Evolutionary conservation across 2,888 invertebrate genomes (phyloP).

Genomic region (Nemoura dubitans): DNA sequence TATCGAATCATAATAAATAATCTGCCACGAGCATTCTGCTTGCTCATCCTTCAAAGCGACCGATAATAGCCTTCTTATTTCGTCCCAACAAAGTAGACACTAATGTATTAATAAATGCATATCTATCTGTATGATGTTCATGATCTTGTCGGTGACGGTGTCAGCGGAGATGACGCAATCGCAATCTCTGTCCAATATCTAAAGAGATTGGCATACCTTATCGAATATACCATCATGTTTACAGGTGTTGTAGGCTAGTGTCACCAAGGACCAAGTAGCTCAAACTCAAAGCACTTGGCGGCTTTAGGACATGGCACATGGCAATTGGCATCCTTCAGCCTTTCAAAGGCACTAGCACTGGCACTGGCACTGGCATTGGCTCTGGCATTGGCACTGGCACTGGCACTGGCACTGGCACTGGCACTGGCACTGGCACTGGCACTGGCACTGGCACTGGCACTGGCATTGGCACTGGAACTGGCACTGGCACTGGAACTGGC

Average conservation of each 20-base stretch:
- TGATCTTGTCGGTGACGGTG: background rate
- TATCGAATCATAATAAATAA: background rate
- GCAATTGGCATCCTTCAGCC: too few relatives aligned
- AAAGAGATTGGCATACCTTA: conserved; percentile 3
- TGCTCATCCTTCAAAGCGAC: conserved; percentile 12
- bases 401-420: too few relatives aligned
- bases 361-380: too few relatives aligned
- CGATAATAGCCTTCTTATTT: background rate
- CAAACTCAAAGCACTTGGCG: too few relatives aligned
- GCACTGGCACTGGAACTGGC: too few relatives aligned
- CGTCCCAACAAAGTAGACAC: background rate
- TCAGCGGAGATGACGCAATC: background rate
- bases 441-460: too few relatives aligned
- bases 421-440: too few relatives aligned
- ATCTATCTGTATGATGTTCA: background rate
- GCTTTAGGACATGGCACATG: too few relatives aligned
- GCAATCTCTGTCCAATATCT: background rate
- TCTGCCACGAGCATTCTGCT: background rate
- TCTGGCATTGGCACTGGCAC: too few relatives aligned
- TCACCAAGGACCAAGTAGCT: too few relatives aligned
- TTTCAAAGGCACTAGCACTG: too few relatives aligned
- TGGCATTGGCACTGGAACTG: too few relatives aligned
- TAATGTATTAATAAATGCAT: conserved; percentile 12
- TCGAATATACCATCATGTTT: background rate
- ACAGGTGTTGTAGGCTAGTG: background rate